phyloP scores from a whole-genome alignment of 2,797 vertebrate species.

The Ciconia nigra region DNA sequence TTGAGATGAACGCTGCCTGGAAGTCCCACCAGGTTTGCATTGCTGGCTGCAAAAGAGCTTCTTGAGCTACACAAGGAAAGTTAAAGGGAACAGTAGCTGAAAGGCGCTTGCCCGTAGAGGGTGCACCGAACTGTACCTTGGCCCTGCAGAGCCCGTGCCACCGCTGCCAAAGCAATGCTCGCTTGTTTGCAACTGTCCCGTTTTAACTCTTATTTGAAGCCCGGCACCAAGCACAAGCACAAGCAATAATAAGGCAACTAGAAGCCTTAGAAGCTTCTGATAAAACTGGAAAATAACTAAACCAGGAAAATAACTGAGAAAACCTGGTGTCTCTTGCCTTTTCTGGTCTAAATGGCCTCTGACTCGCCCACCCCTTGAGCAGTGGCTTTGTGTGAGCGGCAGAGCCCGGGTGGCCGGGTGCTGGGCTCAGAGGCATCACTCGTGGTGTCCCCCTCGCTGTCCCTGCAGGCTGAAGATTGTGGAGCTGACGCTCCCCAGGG shows the following conservation, averaged over 20 bases:
- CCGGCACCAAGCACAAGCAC: not conserved
- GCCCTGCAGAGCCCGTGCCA: not conserved
- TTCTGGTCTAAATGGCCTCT: not conserved
- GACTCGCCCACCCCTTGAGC: accelerated
- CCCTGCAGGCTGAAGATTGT: conserved; percentile 48
- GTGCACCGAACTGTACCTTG: accelerated
- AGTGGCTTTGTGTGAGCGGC: accelerated
- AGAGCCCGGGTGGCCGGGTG: accelerated
- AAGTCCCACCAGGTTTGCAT: not conserved
- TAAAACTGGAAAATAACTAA: not conserved
- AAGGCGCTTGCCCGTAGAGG: not conserved
- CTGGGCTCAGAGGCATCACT: not conserved
- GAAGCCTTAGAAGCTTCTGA: not conserved
- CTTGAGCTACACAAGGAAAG: accelerated
- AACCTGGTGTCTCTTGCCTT: not conserved
- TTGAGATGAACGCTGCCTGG: not conserved
- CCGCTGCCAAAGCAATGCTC: accelerated
- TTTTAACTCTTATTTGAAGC: not conserved
- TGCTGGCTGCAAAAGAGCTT: not conserved
- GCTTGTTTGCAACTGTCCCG: accelerated
- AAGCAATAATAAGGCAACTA: not conserved
- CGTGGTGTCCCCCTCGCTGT: accelerated
- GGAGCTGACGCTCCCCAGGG: conserved; percentile 60
- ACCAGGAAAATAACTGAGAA: not conserved
- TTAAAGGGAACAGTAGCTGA: accelerated